phyloP scores from a whole-genome alignment of 2,888 invertebrate species.

The Hirtodrosophila histrioides region DNA sequence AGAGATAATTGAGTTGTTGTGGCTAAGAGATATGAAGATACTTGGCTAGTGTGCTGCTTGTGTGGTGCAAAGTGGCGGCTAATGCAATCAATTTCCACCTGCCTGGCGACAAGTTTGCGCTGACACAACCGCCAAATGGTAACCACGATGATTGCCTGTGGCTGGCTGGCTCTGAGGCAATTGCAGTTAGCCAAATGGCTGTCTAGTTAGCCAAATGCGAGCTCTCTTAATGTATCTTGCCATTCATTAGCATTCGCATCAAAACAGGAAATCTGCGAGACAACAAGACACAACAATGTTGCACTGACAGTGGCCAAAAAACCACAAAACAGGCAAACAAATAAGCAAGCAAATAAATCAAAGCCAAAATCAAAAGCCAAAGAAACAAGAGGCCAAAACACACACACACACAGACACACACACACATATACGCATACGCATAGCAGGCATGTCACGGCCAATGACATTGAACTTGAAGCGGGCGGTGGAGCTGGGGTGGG shows the following conservation, averaged over 20 bases:
- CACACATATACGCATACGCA: neutral
- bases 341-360: slow-evolving; percentile 38
- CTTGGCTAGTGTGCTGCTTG: slow-evolving; percentile 7
- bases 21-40: neutral
- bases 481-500: neutral
- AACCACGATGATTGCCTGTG: neutral
- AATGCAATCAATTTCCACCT: slow-evolving; percentile 32
- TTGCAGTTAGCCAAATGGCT: slow-evolving; percentile 27
- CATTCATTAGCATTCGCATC: slow-evolving; percentile 39
- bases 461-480: slow-evolving; percentile 71
- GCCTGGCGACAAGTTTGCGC: slow-evolving; percentile 31
- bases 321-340: slow-evolving; percentile 20
- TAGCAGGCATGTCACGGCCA: slow-evolving; percentile 52
- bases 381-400: slow-evolving; percentile 13
- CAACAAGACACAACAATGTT: slow-evolving; percentile 26
- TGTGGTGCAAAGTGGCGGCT: slow-evolving; percentile 1
- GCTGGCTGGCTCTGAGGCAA: slow-evolving; percentile 33
- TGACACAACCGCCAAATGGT: slow-evolving; percentile 18
- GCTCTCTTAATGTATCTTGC: neutral
- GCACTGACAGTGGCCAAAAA: slow-evolving; percentile 27
- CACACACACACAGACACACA: neutral
- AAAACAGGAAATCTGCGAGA: slow-evolving; percentile 49
- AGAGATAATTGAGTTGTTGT: slow-evolving; percentile 37
- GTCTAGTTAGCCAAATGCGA: slow-evolving; percentile 16
- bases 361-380: slow-evolving; percentile 14